Conservation (phyloP, 35 echinoderm and acorn worm species). For the Patiria miniata region DNA sequence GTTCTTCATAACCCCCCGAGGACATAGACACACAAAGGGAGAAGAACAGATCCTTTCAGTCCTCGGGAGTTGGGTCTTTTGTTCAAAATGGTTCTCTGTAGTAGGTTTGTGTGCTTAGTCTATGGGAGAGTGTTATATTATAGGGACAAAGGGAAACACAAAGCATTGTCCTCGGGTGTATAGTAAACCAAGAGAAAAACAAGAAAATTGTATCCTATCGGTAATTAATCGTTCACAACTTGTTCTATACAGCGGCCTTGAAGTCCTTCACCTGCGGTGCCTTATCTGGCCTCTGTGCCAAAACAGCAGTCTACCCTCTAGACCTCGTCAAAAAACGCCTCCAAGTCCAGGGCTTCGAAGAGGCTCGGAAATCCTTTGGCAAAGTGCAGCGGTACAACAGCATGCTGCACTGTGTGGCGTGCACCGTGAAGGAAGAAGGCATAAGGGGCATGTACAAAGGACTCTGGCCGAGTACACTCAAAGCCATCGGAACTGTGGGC, state of each 20-base stretch:
- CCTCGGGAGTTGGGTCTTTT: too few relatives aligned
- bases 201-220: too few relatives aligned
- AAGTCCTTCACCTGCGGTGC: conserved; percentile 71
- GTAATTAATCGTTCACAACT: too few relatives aligned
- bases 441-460: conserved; percentile 76
- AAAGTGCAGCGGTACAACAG: conserved; percentile 47
- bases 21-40: too few relatives aligned
- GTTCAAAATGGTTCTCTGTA: too few relatives aligned
- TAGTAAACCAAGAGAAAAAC: too few relatives aligned
- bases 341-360: conserved; percentile 91
- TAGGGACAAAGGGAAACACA: too few relatives aligned
- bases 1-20: too few relatives aligned
- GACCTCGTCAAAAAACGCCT: conserved; percentile 90
- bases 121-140: too few relatives aligned
- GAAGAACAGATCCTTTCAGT: too few relatives aligned
- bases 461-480: conserved; percentile 65
- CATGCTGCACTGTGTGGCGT: conserved; percentile 52
- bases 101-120: too few relatives aligned
- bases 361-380: conserved; percentile 79
- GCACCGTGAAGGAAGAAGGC: conserved; percentile 62
- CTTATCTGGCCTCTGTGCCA: conserved; percentile 72
- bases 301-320: conserved; percentile 75
- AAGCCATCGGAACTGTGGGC: conserved; percentile 62
- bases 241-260: conserved; percentile 47
- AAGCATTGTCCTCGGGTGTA: too few relatives aligned